These are phyloP conservation scores for Lepidurus apus DNA, from an alignment of 1,140 invertebrate species.

Conservation along the genomic window DNA sequence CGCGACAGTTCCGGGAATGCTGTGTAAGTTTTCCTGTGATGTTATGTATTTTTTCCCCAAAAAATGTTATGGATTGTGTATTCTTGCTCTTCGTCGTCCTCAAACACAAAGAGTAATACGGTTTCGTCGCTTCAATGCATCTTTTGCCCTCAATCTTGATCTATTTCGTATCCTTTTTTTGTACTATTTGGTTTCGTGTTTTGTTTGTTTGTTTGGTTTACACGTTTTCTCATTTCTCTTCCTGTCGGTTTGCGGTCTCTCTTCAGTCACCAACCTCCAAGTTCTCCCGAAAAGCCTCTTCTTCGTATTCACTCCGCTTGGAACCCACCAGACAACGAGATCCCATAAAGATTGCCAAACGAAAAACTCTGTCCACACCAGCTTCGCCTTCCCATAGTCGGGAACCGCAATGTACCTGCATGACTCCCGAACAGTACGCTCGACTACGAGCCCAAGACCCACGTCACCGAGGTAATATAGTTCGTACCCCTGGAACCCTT, in stretches of 20 bases:
- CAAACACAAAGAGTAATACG: neutral
- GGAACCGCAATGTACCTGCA: slow-evolving; percentile 89
- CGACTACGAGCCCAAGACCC: slow-evolving; percentile 75
- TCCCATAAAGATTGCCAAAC: slow-evolving; percentile 47
- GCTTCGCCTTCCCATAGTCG: slow-evolving; percentile 82
- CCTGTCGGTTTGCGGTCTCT: neutral
- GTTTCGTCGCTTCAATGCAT: neutral
- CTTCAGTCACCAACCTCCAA: slow-evolving; percentile 88
- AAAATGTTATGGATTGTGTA: neutral
- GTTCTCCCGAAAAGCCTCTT: slow-evolving; percentile 93
- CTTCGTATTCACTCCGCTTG: slow-evolving; percentile 89
- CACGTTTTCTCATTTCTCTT: neutral
- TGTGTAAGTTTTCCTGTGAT: slow-evolving; percentile 71
- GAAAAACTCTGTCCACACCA: slow-evolving; percentile 86
- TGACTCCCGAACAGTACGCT: slow-evolving; percentile 87
- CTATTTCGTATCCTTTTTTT: neutral
- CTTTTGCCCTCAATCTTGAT: neutral
- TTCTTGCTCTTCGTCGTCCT: neutral
- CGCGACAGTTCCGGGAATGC: slow-evolving; percentile 93
- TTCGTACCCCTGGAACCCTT: neutral
- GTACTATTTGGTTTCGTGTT: neutral
- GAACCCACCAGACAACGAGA: slow-evolving; percentile 51
- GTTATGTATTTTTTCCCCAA: slow-evolving; percentile 23
- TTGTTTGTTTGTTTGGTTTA: neutral
- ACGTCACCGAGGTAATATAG: slow-evolving; percentile 60